These are phyloP conservation scores for Leptinotarsa texana DNA, from an alignment of 1,140 invertebrate species.

Conservation along the genomic window DNA sequence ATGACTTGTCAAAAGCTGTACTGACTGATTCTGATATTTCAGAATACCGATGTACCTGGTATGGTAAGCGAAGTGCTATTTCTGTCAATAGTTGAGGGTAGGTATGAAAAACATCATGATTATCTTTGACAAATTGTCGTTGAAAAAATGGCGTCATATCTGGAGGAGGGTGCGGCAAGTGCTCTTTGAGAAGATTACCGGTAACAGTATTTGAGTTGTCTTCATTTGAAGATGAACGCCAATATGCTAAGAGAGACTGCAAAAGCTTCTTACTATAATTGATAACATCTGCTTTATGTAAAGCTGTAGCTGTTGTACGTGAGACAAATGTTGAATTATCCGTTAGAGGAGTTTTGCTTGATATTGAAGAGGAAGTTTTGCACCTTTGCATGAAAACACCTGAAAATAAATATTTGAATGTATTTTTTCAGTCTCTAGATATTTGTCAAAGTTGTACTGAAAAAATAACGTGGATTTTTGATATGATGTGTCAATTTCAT, in stretches of 20 bases:
- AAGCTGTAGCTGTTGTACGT: conserved; percentile 73
- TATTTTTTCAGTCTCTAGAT: not conserved
- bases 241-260: conserved; percentile 82
- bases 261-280: conserved; percentile 82
- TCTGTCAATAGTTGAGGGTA: conserved; percentile 93
- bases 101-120: conserved; percentile 92
- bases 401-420: conserved; percentile 12
- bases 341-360: conserved; percentile 55
- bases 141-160: conserved; percentile 97
- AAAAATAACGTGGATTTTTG: too few relatives aligned
- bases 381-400: conserved; percentile 38
- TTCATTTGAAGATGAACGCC: conserved; percentile 53
- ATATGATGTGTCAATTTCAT: too few relatives aligned
- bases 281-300: conserved; percentile 79
- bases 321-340: conserved; percentile 72
- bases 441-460: too few relatives aligned
- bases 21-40: conserved; percentile 62
- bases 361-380: conserved; percentile 52
- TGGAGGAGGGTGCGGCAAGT: conserved; percentile 77
- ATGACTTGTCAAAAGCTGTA: conserved; percentile 64
- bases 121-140: conserved; percentile 85
- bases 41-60: conserved; percentile 84
- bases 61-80: conserved; percentile 90
- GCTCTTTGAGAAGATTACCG: conserved; percentile 76
- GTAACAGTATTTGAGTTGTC: conserved; percentile 57